Base-by-base conservation (phyloP, 2,797 vertebrate species). In the Catostomus latipinnis region DNA sequence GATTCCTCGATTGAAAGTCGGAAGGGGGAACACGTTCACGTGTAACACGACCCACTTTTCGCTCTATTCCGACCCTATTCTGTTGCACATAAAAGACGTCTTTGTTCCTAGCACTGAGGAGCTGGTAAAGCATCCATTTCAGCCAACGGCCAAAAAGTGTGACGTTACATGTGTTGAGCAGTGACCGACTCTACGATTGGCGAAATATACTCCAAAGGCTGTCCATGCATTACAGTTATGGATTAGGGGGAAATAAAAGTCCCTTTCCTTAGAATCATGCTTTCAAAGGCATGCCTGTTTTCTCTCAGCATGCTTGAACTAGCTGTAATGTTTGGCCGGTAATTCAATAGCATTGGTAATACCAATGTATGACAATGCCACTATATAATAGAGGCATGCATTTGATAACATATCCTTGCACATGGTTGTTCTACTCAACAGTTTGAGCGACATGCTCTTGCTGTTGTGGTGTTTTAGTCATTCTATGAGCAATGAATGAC, bases 1-100 rank as follows among this genome's bases (percentile, higher is more conserved):
- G 86, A 90, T 90, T 91, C 85, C 78, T 79, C 75, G 49, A 85
- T 85, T 83, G 67, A 71, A 87, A 84, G 80, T 78, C 84, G 81
- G 77, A 88, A 88, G 70, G 78, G 34, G 83, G 86, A 89, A 88
- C 79, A 72, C 83, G 80, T 86, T 85, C 80, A 80, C 82, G 88
- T 90, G 93, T 92, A 93, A 93, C 89, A 84, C 8, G 83, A 94
- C 86, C 88, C 91, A 91, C 88, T 83, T 91, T 82, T 52, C 70
- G 12, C 74, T 83, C 83, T 77, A 66, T 81, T 70, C 12, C 46
- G 57, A 86, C 74, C 78, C 76, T 77, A 43, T 76, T 74, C 65
- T 74, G 72, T 71, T 13, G 62, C 9, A 63, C 85, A 82, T 91
- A 90, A 93, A 91, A 76, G 87, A 85, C 63, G 14, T 71, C 88